These are phyloP conservation scores for Maconellicoccus hirsutus DNA, from an alignment of 1,140 invertebrate species.

Conservation along the genomic window DNA sequence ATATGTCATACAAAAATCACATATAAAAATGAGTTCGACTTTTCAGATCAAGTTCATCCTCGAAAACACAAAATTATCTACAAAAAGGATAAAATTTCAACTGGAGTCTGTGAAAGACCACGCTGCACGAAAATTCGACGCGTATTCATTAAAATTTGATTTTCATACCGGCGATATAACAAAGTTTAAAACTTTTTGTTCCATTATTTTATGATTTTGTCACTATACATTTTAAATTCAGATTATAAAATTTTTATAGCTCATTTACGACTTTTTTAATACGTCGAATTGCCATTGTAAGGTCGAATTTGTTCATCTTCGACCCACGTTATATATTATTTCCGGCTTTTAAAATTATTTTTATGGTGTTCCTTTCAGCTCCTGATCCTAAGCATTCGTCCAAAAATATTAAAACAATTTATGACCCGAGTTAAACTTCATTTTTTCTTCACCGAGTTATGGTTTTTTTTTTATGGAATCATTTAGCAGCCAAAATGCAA, in stretches of 20 bases:
- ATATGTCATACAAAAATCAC: too few species aligned
- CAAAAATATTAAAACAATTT: not conserved
- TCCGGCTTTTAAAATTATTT: not conserved
- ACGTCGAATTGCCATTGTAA: not conserved
- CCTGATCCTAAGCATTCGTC: not conserved
- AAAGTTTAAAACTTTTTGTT: not conserved
- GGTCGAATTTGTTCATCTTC: not conserved
- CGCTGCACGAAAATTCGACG: too few species aligned
- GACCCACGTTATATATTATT: not conserved
- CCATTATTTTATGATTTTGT: not conserved
- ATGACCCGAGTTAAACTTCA: not conserved
- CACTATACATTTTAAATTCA: not conserved
- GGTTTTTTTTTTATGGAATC: too few species aligned
- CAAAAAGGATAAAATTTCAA: too few species aligned
- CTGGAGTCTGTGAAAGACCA: too few species aligned
- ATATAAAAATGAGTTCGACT: too few species aligned
- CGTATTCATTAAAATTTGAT: too few species aligned
- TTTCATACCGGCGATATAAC: too few species aligned
- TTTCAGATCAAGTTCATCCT: too few species aligned
- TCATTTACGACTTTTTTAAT: not conserved
- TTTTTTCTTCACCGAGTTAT: too few species aligned
- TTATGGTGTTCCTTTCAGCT: not conserved
- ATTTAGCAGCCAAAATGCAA: too few species aligned
- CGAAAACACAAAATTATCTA: too few species aligned
- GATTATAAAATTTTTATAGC: not conserved